Conservation (phyloP, 2,113 vertebrate species). For the Epinephelus cyanopodus region DNA sequence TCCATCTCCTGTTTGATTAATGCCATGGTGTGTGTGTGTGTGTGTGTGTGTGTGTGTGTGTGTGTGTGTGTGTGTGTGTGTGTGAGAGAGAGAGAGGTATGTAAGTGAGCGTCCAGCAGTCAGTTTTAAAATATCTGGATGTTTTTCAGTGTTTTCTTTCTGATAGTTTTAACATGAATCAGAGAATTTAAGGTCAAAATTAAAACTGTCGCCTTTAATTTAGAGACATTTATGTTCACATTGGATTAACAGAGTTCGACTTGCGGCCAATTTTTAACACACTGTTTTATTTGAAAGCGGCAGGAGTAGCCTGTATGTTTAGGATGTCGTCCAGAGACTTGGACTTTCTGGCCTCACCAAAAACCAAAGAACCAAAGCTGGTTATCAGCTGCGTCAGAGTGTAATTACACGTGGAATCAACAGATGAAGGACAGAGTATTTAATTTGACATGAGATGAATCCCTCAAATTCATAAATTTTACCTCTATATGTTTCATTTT, state of each 20-base stretch:
- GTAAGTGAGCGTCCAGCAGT: background rate
- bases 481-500: too few species aligned
- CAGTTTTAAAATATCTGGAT: background rate
- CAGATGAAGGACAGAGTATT: too few species aligned
- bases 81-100: background rate
- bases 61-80: conserved; percentile 9
- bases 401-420: too few species aligned
- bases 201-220: background rate
- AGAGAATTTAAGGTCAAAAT: background rate
- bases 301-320: too few species aligned
- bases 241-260: background rate
- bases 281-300: too few species aligned
- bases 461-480: too few species aligned
- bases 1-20: conserved; percentile 71
- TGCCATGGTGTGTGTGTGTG: conserved; percentile 45
- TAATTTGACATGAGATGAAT: too few species aligned
- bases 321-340: too few species aligned
- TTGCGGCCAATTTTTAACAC: background rate
- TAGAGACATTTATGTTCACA: background rate
- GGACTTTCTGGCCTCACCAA: too few species aligned
- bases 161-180: background rate
- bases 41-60: conserved; percentile 50
- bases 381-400: background rate
- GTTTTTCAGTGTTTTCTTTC: background rate
- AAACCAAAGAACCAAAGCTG: too few species aligned